A percentile compares a stretch with the other conserved stretches of the same genome.
phyloP scores from a whole-genome alignment of 2,113 vertebrate species.

The Clinocottus analis region DNA sequence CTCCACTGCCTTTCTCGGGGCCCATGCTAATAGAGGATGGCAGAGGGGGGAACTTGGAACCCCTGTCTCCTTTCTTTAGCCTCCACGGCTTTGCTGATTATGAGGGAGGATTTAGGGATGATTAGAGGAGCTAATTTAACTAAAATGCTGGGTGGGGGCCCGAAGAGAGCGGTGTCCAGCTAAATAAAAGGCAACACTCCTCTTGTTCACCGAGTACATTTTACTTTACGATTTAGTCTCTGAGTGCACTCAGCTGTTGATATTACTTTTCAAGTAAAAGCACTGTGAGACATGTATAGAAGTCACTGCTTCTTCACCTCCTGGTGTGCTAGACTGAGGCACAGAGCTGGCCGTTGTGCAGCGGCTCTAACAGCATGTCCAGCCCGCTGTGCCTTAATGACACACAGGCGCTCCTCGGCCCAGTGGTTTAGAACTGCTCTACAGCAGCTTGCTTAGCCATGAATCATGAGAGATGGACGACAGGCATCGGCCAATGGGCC shows the following conservation, averaged over 20 bases:
- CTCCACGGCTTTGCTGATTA: conserved; percentile 61
- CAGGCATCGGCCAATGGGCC: conserved; percentile 74
- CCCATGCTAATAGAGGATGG: conserved; percentile 60
- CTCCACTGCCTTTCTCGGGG: conserved; percentile 51
- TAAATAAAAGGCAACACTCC: conserved; percentile 48
- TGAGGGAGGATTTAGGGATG: conserved; percentile 53
- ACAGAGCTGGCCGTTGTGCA: conserved; percentile 34
- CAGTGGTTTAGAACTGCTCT: conserved; percentile 77
- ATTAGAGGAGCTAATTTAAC: conserved; percentile 59
- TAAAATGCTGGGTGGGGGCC: conserved; percentile 17
- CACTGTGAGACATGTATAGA: conserved; percentile 31
- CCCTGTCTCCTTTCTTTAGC: conserved; percentile 44
- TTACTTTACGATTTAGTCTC: conserved; percentile 18
- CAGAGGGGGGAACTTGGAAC: conserved; percentile 46
- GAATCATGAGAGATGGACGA: conserved; percentile 77
- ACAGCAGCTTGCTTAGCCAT: conserved; percentile 71
- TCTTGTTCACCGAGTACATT: conserved; percentile 9
- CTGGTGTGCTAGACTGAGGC: conserved; percentile 35
- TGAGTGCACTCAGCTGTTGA: conserved; percentile 52
- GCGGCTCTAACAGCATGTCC: conserved; percentile 59
- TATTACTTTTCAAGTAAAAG: conserved; percentile 36
- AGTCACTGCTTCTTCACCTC: conserved; percentile 40
- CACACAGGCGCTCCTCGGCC: conserved; percentile 66
- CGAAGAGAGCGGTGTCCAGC: conserved; percentile 25
- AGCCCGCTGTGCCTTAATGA: conserved; percentile 75